Conservation (phyloP, 2,113 vertebrate genomes). For the Centrocercus urophasianus region DNA sequence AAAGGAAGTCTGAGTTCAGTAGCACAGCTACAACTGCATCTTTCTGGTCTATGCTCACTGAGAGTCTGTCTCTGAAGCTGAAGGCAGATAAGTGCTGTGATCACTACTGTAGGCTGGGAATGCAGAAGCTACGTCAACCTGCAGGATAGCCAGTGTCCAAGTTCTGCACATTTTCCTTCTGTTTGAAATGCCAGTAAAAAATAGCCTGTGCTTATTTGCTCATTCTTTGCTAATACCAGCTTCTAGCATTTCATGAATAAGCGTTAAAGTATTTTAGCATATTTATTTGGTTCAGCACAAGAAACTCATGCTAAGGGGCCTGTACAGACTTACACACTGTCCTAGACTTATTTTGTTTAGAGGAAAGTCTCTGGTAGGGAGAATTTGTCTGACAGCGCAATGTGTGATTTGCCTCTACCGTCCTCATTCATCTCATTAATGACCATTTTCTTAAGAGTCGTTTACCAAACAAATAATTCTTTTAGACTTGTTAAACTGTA, state of each 20-base stretch:
- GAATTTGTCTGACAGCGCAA: accelerated
- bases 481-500: neutral
- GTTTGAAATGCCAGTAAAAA: neutral
- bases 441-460: neutral
- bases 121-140: neutral
- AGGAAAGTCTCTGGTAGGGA: neutral
- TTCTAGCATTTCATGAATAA: accelerated
- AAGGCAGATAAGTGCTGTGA: neutral
- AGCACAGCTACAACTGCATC: neutral
- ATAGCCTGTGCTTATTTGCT: neutral
- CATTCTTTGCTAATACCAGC: neutral
- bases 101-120: neutral
- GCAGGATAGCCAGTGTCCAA: neutral
- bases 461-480: slow-evolving; percentile 21
- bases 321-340: neutral
- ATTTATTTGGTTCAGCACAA: neutral
- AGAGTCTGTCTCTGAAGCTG: accelerated
- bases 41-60: neutral
- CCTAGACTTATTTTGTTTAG: neutral
- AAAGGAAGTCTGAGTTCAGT: neutral
- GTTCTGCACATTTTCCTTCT: neutral
- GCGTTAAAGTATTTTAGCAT: neutral
- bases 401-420: neutral
- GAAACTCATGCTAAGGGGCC: neutral
- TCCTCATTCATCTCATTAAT: neutral